phyloP scores from a whole-genome alignment of 2,797 vertebrate genomes.

The Argyrosomus regius region DNA sequence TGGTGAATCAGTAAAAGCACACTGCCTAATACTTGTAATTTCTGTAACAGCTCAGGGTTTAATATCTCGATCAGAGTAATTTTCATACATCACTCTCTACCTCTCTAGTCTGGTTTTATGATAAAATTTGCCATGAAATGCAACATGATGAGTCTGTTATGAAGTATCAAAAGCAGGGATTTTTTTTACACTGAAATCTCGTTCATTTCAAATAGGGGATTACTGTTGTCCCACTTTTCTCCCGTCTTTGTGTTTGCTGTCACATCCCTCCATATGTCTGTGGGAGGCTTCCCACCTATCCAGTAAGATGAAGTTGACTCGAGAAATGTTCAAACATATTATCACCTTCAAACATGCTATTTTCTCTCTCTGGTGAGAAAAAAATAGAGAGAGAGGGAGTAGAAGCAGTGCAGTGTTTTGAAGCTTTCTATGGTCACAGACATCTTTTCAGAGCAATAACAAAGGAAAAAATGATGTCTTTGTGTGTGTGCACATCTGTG shows the following conservation, averaged over 20 bases:
- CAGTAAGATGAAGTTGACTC: constrained; percentile 29
- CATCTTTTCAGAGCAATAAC: constrained; percentile 14
- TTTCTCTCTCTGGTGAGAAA: constrained; percentile 20
- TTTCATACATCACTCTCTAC: constrained; percentile 18
- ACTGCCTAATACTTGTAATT: constrained; percentile 9
- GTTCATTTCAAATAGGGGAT: constrained; percentile 63
- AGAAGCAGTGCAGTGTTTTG: constrained; percentile 3
- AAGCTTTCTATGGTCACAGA: constrained; percentile 18
- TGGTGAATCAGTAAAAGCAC: background rate
- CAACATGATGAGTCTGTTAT: constrained; percentile 24
- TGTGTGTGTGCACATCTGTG: background rate
- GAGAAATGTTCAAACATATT: constrained; percentile 44
- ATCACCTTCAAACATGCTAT: constrained; percentile 47
- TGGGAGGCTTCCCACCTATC: constrained; percentile 43
- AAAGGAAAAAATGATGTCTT: constrained; percentile 23
- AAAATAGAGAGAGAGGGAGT: background rate
- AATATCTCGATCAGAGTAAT: constrained; percentile 18
- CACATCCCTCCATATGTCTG: constrained; percentile 40
- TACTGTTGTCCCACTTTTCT: constrained; percentile 61
- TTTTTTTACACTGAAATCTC: constrained; percentile 43
- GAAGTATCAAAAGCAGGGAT: constrained; percentile 35
- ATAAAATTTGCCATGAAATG: constrained; percentile 39
- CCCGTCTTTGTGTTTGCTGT: constrained; percentile 49
- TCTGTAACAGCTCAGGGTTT: background rate
- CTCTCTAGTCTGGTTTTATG: constrained; percentile 31